A percentile compares a stretch with the other conserved stretches of the same genome.
Evolutionary conservation across 2,888 invertebrate species (phyloP).

Genomic region (Mesodorylaimus sp.): DNA sequence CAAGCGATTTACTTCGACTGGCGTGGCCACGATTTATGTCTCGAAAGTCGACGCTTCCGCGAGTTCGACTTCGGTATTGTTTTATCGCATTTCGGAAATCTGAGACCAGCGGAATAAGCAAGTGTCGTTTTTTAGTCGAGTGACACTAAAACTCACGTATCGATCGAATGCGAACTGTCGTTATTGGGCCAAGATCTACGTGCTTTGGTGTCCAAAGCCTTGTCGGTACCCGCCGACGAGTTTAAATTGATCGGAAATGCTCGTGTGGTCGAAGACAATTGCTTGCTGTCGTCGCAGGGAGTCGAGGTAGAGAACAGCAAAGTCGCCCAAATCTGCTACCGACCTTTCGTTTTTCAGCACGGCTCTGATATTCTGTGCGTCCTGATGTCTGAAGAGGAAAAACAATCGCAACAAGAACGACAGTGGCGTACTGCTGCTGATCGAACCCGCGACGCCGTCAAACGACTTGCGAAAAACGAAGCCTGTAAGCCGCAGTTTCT

Average conservation of each 20-base stretch:
- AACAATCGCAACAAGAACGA: neutral
- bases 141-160: no score
- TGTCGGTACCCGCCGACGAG: neutral
- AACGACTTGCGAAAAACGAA: neutral
- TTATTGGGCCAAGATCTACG: neutral
- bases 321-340: no score
- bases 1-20: neutral
- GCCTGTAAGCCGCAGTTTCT: no score
- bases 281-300: neutral
- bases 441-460: neutral
- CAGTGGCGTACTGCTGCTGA: neutral
- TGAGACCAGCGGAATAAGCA: no score
- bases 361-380: neutral
- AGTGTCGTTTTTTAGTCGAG: no score
- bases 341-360: neutral
- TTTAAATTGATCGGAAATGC: neutral
- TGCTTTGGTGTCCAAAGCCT: neutral
- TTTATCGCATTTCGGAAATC: no score
- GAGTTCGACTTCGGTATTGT: no score
- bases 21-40: neutral
- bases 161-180: neutral
- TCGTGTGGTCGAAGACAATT: neutral
- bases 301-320: neutral
- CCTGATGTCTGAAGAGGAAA: neutral
- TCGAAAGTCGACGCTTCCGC: no score